A percentile compares a stretch with the other conserved stretches of the same genome.
Conservation (phyloP, 2,888 invertebrate genomes). For the Euclidia mi region DNA sequence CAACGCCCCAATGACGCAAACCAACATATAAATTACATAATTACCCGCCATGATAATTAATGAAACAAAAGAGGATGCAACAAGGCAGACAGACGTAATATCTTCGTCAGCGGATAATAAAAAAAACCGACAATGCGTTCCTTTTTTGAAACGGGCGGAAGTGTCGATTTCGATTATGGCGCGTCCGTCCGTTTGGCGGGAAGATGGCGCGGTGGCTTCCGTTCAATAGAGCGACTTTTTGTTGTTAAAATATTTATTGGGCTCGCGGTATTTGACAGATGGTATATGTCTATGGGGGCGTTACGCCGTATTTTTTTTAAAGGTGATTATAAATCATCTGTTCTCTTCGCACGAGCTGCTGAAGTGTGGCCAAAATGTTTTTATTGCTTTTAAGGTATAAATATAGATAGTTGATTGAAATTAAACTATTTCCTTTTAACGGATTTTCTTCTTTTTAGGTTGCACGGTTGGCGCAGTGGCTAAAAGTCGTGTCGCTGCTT, state of each 20-base stretch:
- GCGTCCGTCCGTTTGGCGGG: slow-evolving; percentile 73
- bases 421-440: no score
- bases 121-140: slow-evolving; percentile 68
- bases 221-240: slow-evolving; percentile 50
- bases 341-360: not conserved
- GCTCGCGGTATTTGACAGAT: slow-evolving; percentile 18
- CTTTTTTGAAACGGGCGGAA: slow-evolving; percentile 73
- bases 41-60: slow-evolving; percentile 20
- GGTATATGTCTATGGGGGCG: slow-evolving; percentile 9
- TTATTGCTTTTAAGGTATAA: no score
- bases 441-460: no score
- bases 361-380: no score
- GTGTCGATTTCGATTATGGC: slow-evolving; percentile 77
- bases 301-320: slow-evolving; percentile 4
- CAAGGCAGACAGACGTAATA: slow-evolving; percentile 49
- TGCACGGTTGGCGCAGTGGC: no score
- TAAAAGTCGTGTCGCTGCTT: no score
- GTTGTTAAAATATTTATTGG: slow-evolving; percentile 33
- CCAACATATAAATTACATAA: slow-evolving; percentile 13
- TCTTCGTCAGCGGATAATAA: slow-evolving; percentile 57
- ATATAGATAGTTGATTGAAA: no score
- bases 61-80: slow-evolving; percentile 47
- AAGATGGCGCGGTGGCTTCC: slow-evolving; percentile 71
- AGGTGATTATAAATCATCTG: slow-evolving; percentile 4
- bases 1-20: slow-evolving; percentile 8